Evolutionary conservation across 1,140 invertebrate species (phyloP).

Genomic region (Achatina immaculata): DNA sequence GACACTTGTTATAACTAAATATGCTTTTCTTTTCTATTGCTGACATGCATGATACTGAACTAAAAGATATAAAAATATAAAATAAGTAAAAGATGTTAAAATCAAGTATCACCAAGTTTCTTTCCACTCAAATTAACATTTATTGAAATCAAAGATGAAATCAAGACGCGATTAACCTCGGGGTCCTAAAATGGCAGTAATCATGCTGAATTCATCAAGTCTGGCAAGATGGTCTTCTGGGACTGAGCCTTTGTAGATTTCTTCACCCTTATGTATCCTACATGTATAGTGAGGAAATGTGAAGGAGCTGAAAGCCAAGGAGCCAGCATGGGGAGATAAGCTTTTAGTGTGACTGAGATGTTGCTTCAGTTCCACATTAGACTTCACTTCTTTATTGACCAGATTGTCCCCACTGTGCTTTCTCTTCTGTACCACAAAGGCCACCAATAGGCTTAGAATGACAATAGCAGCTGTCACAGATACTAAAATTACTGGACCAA

Average conservation of each 20-base stretch:
- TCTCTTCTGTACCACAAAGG: constrained; percentile 46
- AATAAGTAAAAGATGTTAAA: no score
- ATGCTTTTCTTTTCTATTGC: no score
- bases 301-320: constrained; percentile 29
- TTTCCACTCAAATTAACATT: no score
- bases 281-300: constrained; percentile 32
- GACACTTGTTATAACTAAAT: no score
- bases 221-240: constrained; percentile 57
- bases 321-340: constrained; percentile 23
- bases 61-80: no score
- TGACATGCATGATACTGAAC: no score
- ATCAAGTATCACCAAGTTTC: no score
- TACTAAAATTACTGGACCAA: constrained; percentile 52
- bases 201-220: constrained; percentile 67
- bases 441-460: constrained; percentile 55
- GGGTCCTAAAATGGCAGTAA: constrained; percentile 59
- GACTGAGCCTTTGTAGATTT: constrained; percentile 29
- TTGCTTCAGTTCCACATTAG: constrained; percentile 61
- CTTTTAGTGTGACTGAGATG: constrained; percentile 51
- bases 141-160: no score
- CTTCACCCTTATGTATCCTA: neutral
- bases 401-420: constrained; percentile 43
- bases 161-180: constrained; percentile 49
- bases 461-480: constrained; percentile 51
- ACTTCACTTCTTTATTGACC: constrained; percentile 50